Evolutionary conservation across 2,797 vertebrate genomes (phyloP), one percentile per base, ranked within the genome.

Genomic region (Cottoperca gobio): DNA sequence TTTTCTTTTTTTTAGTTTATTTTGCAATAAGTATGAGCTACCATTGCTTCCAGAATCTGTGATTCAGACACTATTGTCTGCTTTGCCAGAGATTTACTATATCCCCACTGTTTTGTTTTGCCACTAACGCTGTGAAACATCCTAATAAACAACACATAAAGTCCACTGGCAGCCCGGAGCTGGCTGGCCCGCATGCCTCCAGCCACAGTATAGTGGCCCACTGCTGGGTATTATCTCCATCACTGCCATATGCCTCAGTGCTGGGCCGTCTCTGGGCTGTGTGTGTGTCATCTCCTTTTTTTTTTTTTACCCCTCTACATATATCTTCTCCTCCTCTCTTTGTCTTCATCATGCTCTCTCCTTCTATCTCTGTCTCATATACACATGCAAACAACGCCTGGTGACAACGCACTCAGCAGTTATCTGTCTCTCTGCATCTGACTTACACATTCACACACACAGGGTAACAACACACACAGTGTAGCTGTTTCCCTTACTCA

Each of bases 221-320:
- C 65, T 74, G 68, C 48, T 76, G 73, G 37, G 71, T 80, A 78
- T 84, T 82, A 70, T 78, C 75, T 79, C 75, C 62, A 66, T 80
- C 82, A 48, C 69, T 70, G 57, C 88, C 86, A 81, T 84, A 78
- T 83, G 82, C 65, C 75, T 76, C 64, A 39, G 83, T 43, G 59
- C 73, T 61, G 45, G 66, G 42, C 37, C 2, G 4, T 81, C 73
- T 84, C 69, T 63, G 28, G 72, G 76, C 70, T 79, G 69, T 76
- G 74, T 76, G 74, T n/a, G n/a, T 61, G 48, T 78, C 3, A 5
- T 68, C 50, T 70, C 46, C 49, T 66, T 59, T 42, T 77, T 77
- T 71, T 48, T n/a, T n/a, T n/a, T n/a, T n/a, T n/a, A n/a, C n/a
- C 46, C 64, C 31, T 24, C 40, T 52, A 2, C 33, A 28, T 76